These are phyloP conservation scores for Phoenicopterus ruber DNA, from an alignment of 2,113 vertebrate genomes.

Conservation along the genomic window DNA sequence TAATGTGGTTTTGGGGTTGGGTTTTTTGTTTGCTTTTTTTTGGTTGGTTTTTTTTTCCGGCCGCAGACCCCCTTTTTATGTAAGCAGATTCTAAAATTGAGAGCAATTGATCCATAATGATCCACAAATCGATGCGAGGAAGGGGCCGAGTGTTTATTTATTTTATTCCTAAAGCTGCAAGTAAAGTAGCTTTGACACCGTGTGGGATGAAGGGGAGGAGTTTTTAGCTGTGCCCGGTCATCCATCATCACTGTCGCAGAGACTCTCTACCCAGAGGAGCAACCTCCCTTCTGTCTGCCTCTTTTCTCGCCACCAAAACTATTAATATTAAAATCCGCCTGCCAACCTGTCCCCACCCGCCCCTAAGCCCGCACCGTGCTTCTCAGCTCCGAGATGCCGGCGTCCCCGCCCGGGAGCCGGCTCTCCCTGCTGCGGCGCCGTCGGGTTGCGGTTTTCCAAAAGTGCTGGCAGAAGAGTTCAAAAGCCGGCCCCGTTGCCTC, in stretches of 20 bases:
- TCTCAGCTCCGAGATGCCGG: not conserved
- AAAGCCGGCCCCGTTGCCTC: not conserved
- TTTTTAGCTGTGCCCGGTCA: constrained; percentile 87
- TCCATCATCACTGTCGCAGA: constrained; percentile 97
- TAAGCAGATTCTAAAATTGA: constrained; percentile 67
- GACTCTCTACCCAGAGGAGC: constrained; percentile 90
- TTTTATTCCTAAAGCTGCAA: constrained; percentile 86
- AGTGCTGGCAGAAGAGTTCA: not conserved
- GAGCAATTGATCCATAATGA: constrained; percentile 79
- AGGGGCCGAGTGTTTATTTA: constrained; percentile 71
- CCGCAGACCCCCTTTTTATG: constrained; percentile 39
- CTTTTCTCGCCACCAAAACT: constrained; percentile 80
- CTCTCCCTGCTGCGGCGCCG: not conserved
- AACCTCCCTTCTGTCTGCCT: constrained; percentile 94
- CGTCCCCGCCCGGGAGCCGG: not conserved
- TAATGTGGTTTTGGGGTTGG: not conserved
- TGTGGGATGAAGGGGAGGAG: constrained; percentile 89
- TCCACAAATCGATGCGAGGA: constrained; percentile 68
- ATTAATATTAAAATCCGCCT: constrained; percentile 93
- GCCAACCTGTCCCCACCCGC: constrained; percentile 21
- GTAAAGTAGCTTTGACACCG: constrained; percentile 85
- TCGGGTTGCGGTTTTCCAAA: not conserved
- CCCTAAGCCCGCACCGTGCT: not conserved
- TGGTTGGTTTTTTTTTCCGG: not conserved
- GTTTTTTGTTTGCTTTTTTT: too few relatives aligned